A percentile compares a stretch with the other conserved stretches of the same genome.
Evolutionary conservation across 2,888 invertebrate genomes (phyloP).

Genomic region (Leucophenga maculata): DNA sequence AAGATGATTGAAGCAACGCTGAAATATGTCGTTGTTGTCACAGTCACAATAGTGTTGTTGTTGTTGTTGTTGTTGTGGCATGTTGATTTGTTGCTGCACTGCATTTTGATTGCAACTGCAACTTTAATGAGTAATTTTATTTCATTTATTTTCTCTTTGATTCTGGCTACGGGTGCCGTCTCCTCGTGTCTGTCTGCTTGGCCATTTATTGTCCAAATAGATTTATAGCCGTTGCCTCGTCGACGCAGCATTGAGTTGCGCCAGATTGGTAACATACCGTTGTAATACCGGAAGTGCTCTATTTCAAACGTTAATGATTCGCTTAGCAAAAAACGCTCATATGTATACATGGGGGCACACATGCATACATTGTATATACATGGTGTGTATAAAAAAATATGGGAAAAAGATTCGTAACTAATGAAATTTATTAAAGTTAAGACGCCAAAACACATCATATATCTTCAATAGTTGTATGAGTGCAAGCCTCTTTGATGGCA

Average conservation of each 20-base stretch:
- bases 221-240: background rate
- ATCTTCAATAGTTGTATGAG: too few species aligned
- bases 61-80: constrained; percentile 20
- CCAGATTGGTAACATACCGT: constrained; percentile 13
- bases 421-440: too few species aligned
- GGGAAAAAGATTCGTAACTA: too few species aligned
- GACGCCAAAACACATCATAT: too few species aligned
- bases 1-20: constrained; percentile 14
- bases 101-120: constrained; percentile 38
- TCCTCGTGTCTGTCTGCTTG: background rate
- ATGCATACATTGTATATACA: constrained; percentile 30
- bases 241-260: background rate
- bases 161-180: constrained; percentile 42
- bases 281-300: constrained; percentile 44
- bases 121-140: constrained; percentile 52
- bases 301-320: constrained; percentile 34
- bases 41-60: background rate
- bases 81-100: constrained; percentile 37
- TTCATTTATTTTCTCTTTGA: constrained; percentile 52
- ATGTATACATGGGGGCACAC: too few species aligned
- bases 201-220: background rate
- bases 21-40: background rate
- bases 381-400: background rate
- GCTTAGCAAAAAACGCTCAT: background rate
- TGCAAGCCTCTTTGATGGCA: too few species aligned